Conservation (phyloP, 2,888 invertebrate genomes). For the Pachymerium ferrugineum region DNA sequence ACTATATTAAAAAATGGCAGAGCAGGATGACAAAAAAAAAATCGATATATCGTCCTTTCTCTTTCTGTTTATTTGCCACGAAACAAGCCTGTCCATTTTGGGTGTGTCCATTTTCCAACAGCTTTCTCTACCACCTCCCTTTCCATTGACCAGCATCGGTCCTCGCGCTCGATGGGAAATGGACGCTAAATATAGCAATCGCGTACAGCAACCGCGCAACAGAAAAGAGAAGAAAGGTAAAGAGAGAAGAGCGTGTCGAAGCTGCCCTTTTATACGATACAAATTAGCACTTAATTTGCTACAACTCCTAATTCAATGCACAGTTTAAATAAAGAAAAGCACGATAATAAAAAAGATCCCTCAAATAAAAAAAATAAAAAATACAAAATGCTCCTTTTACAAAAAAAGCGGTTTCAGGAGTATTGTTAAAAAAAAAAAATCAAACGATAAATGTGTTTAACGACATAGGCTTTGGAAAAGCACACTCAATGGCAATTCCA, state of each 20-base stretch:
- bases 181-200: slow-evolving; percentile 1
- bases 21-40: neutral
- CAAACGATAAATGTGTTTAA: slow-evolving; percentile 10
- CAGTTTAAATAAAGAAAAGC: neutral
- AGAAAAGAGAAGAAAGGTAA: neutral
- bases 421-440: neutral
- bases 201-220: slow-evolving; percentile 1
- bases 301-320: neutral
- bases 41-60: neutral
- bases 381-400: too few relatives aligned
- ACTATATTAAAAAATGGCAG: neutral
- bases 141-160: slow-evolving; percentile 14
- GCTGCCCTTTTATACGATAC: neutral
- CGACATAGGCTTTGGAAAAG: slow-evolving; percentile 14
- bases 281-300: slow-evolving; percentile 11
- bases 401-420: too few relatives aligned
- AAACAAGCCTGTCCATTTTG: neutral
- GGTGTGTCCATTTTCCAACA: neutral
- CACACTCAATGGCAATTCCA: slow-evolving; percentile 10
- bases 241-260: neutral
- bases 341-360: neutral
- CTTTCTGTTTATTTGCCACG: neutral
- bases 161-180: slow-evolving; percentile 12
- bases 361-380: neutral
- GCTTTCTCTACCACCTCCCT: neutral